Percentiles rank a stretch among this genome's conserved stretches.
These are phyloP conservation scores for Galerucella calmariensis DNA, from an alignment of 2,888 invertebrate genomes.

Conservation along the genomic window DNA sequence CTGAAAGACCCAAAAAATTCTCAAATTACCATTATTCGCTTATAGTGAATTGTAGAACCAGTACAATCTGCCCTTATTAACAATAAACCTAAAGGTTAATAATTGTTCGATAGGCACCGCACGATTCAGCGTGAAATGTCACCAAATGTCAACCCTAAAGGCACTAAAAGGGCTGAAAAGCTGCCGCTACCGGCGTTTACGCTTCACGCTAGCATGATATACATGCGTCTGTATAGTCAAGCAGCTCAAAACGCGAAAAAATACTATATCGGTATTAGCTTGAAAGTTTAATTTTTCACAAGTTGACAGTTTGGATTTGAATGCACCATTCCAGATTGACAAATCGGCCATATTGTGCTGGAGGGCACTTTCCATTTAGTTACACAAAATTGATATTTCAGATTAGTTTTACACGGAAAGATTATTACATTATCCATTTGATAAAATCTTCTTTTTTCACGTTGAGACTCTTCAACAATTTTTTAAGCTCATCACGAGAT, in stretches of 20 bases:
- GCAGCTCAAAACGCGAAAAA: not conserved
- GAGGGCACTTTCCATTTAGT: no score
- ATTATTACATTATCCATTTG: no score
- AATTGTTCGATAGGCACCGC: slow-evolving; percentile 51
- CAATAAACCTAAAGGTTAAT: slow-evolving; percentile 49
- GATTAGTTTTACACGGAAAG: no score
- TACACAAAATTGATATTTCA: no score
- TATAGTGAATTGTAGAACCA: not conserved
- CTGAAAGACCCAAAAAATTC: slow-evolving; percentile 1
- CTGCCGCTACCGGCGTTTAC: slow-evolving; percentile 36
- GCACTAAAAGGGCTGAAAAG: slow-evolving; percentile 42
- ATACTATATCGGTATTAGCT: not conserved
- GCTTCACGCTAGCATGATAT: slow-evolving; percentile 38
- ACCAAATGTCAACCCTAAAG: slow-evolving; percentile 48
- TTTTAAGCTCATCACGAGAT: no score
- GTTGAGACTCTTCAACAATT: no score
- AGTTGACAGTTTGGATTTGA: no score
- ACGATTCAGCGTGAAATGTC: slow-evolving; percentile 51
- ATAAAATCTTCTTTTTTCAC: no score
- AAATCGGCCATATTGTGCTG: no score
- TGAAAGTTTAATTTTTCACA: no score
- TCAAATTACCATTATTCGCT: slow-evolving; percentile 18
- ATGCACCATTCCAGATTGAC: no score
- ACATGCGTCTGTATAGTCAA: slow-evolving; percentile 26
- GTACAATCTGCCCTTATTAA: slow-evolving; percentile 23